Percentiles rank a stretch among this genome's conserved stretches.
phyloP scores from a whole-genome alignment of 2,888 invertebrate genomes.

The Imbricaverruca yamaguchii region DNA sequence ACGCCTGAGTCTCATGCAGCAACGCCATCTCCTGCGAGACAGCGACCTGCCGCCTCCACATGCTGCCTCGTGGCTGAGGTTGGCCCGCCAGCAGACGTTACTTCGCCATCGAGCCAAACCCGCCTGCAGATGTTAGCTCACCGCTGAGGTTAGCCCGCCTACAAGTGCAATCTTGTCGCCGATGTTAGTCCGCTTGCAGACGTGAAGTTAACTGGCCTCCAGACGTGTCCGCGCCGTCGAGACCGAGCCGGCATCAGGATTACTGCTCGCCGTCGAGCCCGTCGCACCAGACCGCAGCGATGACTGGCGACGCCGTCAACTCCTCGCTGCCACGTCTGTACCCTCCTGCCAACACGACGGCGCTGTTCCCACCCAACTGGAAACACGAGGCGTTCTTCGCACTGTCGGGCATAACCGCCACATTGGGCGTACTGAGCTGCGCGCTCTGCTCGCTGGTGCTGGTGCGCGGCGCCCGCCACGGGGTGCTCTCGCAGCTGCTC shows the following conservation, averaged over 20 bases:
- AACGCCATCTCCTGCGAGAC: too few relatives aligned
- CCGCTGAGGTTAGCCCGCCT: too few relatives aligned
- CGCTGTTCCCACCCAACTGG: conserved; percentile 13
- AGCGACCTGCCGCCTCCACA: too few relatives aligned
- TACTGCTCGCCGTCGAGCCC: neutral
- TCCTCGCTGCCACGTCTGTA: too few relatives aligned
- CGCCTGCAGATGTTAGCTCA: too few relatives aligned
- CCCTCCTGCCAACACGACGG: neutral
- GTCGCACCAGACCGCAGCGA: too few relatives aligned
- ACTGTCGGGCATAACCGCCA: neutral
- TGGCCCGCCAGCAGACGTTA: too few relatives aligned
- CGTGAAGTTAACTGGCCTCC: neutral
- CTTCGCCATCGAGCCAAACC: too few relatives aligned
- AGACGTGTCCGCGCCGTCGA: neutral
- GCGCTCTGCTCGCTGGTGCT: conserved; percentile 15
- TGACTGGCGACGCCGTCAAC: too few relatives aligned
- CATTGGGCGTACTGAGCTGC: conserved; percentile 5
- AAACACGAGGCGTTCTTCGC: conserved; percentile 20
- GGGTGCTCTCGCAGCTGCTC: conserved; percentile 17
- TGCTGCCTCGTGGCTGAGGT: too few relatives aligned
- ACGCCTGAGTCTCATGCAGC: too few relatives aligned
- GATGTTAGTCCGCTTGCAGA: neutral
- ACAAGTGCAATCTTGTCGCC: too few relatives aligned
- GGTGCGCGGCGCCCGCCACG: conserved; percentile 15
- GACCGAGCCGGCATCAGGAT: neutral